A percentile compares a stretch with the other conserved stretches of the same genome.
phyloP scores from a whole-genome alignment of 2,113 vertebrate species.

The Caracal caracal region DNA sequence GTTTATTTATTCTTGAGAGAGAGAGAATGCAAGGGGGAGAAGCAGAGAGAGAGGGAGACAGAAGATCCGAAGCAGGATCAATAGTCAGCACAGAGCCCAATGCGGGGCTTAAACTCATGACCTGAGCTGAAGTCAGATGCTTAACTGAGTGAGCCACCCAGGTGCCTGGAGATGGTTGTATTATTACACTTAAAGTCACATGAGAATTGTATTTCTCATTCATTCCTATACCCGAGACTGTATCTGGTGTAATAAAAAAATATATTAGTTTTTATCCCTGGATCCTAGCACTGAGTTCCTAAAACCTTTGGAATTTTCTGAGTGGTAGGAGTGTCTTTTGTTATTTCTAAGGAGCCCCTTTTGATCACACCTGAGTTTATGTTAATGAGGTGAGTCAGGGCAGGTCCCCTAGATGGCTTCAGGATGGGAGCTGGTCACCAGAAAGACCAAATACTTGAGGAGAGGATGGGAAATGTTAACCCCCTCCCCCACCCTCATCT shows the following conservation, averaged over 20 bases:
- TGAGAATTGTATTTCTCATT: not conserved
- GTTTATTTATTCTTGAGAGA: no score
- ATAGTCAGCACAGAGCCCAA: no score
- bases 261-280: not conserved
- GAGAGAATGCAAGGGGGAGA: no score
- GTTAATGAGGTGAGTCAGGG: not conserved
- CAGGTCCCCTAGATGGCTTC: not conserved
- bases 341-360: not conserved
- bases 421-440: not conserved
- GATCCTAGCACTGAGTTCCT: not conserved
- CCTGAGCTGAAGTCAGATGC: no score
- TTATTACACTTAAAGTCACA: not conserved
- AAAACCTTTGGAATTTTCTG: not conserved
- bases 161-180: not conserved
- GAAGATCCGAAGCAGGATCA: no score
- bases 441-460: not conserved
- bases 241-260: not conserved
- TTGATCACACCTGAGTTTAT: not conserved
- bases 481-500: not conserved
- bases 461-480: not conserved
- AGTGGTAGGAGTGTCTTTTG: not conserved
- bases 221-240: not conserved
- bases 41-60: no score
- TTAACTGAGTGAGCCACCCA: no score
- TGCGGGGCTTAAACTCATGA: no score